phyloP scores from a whole-genome alignment of 2,888 invertebrate species.

The Caenorhabditis auriculariae region DNA sequence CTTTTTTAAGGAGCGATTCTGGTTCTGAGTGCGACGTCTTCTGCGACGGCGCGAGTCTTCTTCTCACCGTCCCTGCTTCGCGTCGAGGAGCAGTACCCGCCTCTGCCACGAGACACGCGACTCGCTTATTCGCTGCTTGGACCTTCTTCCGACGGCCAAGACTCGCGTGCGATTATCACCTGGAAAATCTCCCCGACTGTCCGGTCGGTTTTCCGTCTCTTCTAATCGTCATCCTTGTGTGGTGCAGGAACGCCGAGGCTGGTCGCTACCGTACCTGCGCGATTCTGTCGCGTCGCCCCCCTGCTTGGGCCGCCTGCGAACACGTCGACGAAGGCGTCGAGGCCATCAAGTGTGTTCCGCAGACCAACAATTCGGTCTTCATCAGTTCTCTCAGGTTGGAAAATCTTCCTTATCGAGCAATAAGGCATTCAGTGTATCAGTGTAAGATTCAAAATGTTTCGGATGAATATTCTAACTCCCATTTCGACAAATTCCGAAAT shows the following conservation, averaged over 20 bases:
- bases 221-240: background rate
- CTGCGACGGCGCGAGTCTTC: conserved; percentile 31
- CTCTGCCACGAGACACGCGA: conserved; percentile 44
- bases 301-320: conserved; percentile 44
- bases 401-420: background rate
- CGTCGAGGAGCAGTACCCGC: conserved; percentile 46
- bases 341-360: conserved; percentile 48
- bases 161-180: conserved; percentile 20
- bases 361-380: conserved; percentile 33
- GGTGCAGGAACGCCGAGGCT: conserved; percentile 8
- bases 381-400: conserved; percentile 31
- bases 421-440: background rate
- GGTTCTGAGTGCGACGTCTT: conserved; percentile 6
- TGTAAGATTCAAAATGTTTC: background rate
- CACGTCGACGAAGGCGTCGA: conserved; percentile 48
- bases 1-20: conserved; percentile 18
- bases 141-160: conserved; percentile 7
- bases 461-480: background rate
- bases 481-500: too few relatives aligned
- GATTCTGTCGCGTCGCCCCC: conserved; percentile 30
- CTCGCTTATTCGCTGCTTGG: conserved; percentile 29
- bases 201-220: conserved; percentile 5
- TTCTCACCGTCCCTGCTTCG: conserved; percentile 27
- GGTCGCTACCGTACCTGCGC: conserved; percentile 46
- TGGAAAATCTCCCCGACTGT: conserved; percentile 35